Percentiles rank a stretch among this genome's conserved stretches.
phyloP scores from a whole-genome alignment of 2,113 vertebrate genomes.

The Prolemur simus region DNA sequence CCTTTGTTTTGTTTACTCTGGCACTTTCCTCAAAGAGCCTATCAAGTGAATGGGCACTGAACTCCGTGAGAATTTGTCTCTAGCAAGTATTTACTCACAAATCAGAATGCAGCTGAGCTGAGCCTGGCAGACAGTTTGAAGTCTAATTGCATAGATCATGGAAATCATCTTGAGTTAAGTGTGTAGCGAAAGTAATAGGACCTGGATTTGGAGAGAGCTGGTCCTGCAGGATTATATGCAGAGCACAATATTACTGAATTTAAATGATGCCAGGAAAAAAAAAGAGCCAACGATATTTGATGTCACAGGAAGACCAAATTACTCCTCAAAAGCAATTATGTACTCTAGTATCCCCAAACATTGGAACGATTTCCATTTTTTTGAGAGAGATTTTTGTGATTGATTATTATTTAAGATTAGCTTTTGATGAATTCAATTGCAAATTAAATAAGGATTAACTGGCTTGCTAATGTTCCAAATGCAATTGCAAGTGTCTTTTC shows the following conservation, averaged over 20 bases:
- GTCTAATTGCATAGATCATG: constrained; percentile 38
- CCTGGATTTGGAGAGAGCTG: not conserved
- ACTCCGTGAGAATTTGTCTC: constrained; percentile 16
- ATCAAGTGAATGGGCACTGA: not conserved
- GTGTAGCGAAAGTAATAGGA: constrained; percentile 38
- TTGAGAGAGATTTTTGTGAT: not conserved
- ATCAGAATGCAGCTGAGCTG: not conserved
- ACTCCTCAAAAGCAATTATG: not conserved
- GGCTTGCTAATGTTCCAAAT: not conserved
- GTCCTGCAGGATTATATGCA: not conserved
- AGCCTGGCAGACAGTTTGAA: not conserved
- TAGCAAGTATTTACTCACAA: constrained; percentile 43
- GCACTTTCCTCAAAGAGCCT: constrained; percentile 24
- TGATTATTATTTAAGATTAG: constrained; percentile 26
- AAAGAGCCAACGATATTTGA: not conserved
- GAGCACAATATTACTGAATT: not conserved
- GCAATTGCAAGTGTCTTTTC: not conserved
- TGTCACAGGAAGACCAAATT: not conserved
- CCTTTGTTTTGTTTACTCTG: not conserved
- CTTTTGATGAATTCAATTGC: constrained; percentile 8
- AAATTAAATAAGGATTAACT: constrained; percentile 37
- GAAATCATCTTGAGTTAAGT: constrained; percentile 32
- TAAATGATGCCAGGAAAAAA: not conserved
- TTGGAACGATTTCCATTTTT: not conserved
- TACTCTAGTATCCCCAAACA: not conserved